Base-by-base conservation (phyloP, 2,797 vertebrate genomes). In the Cryptoprocta ferox region DNA sequence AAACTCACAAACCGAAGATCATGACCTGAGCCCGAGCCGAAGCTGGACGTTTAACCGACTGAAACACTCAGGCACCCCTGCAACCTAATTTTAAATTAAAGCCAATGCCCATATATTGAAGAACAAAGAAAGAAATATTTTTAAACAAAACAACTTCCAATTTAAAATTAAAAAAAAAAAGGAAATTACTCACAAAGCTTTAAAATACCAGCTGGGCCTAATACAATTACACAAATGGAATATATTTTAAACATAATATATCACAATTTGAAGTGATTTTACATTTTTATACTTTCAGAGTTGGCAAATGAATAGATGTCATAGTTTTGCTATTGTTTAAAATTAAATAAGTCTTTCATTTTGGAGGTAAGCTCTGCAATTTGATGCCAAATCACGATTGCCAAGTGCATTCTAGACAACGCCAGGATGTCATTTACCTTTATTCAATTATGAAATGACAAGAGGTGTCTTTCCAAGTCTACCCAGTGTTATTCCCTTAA, bases 271-370 rank as follows among this genome's bases (percentile, higher is more conserved):
- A 97, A 92, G 53, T 48, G 35, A 92, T 90, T 96, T 97, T 84
- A 85, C n/a, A 91, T 95, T 96, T 98, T 97, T 95, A 93, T 92
- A 92, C 75, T 90, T 97, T 97, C 94, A 37, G 19, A 94, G 24
- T 97, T 97, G 96, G 95, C 97, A 98, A 93, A 97, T 98, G 94
- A 90, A 91, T 93, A 98, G 61, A 30, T 63, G 88, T 83, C 79
- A 97, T 96, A 89, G n/a, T 97, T 97, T 91, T 95, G 96, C 86
- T 96, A 70, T 95, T 97, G 18, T 70, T 96, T 95, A 96, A 98
- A 98, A 98, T 18, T 0, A 1, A 98, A 97, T 95, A 82, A 98
- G 95, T 95, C 24, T 39, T 96, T 97, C 82, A 92, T 63, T 82
- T 96, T 97, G 95, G 87, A 94, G 95, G 90, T 98, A 85, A 88